A percentile compares a stretch with the other conserved stretches of the same genome.
These are phyloP conservation scores for Cydia pomonella DNA, from an alignment of 1,140 invertebrate genomes.

Conservation along the genomic window DNA sequence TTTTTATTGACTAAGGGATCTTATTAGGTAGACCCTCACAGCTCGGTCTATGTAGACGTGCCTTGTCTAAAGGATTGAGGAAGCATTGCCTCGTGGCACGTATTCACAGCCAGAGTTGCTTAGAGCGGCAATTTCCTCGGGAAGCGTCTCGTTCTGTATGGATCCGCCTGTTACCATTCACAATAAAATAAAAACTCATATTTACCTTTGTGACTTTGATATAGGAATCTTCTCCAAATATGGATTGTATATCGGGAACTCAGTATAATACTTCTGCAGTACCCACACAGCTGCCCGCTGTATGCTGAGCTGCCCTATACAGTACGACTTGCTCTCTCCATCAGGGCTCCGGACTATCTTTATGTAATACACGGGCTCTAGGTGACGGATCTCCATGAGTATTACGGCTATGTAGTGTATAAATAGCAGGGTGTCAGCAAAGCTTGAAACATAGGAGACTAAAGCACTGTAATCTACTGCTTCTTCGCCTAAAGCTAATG, in stretches of 20 bases:
- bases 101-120: too few relatives aligned
- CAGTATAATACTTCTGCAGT: constrained; percentile 96
- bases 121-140: too few relatives aligned
- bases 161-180: too few relatives aligned
- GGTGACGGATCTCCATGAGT: constrained; percentile 94
- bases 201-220: constrained; percentile 89
- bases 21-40: too few relatives aligned
- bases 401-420: constrained; percentile 97
- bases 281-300: constrained; percentile 97
- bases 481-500: constrained; percentile 88
- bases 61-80: too few relatives aligned
- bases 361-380: constrained; percentile 94
- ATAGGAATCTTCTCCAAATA: constrained; percentile 95
- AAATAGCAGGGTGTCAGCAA: constrained; percentile 96
- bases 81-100: too few relatives aligned
- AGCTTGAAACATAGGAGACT: constrained; percentile 94
- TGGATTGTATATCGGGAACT: constrained; percentile 98
- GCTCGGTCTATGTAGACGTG: too few relatives aligned
- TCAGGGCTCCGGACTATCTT: constrained; percentile 97
- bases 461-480: constrained; percentile 91
- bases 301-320: constrained; percentile 95
- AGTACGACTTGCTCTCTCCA: constrained; percentile 92
- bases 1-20: too few relatives aligned
- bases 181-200: constrained; percentile 41
- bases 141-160: too few relatives aligned